Base-by-base conservation (phyloP, 2,888 invertebrate species). In the Eilema caniola region DNA sequence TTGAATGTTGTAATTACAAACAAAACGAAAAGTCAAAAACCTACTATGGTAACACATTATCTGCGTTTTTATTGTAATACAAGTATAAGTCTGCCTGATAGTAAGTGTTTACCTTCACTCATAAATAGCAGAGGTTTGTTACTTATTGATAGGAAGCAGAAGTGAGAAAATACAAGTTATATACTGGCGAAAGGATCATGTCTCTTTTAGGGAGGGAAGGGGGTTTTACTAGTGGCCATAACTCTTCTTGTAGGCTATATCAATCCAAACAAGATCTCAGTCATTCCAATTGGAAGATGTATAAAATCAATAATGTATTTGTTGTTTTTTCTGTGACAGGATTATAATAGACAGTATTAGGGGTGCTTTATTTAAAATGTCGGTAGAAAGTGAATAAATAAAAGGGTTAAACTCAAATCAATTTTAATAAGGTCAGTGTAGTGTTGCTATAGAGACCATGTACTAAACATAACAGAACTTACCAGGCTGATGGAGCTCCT, bases 401-500 rank as follows among this genome's bases (percentile, higher is more conserved):
- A 59, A 59, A 16, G 57, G 57, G 57, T 59, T 24, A 59, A 59
- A 59, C 14, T 24, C 7, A 59, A 57, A 59, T 25, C 20, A 70
- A 64, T 31, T 60, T 56, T 16, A 31, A 23, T 16, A 25, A 56
- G 62, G 56, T 65, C 25, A 65, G 37, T 47, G 25, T 14, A 41
- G 53, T 61, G 69, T 72, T 72, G 47, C 69, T 28, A 66, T 72
- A 47, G 69, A 33, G 24, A 72, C 69, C 33, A 62, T 24, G 53
- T 28, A 53, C 41, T 53, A 37, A 69, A 72, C 66, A 69, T n/a
- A 14, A 14, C 12, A 12, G 11, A 41, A 62, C n/a, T n/a, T 14
- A 24, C 31, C 41, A 62, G 23, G 41, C 8, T 23, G 14, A 62
- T 12, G n/a, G 33, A 11, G 20, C 12, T 2, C 0, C 2, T 53